Evolutionary conservation across 2,113 vertebrate species (phyloP), one percentile per base, ranked within the genome.

Genomic region (Saguinus imperator): DNA sequence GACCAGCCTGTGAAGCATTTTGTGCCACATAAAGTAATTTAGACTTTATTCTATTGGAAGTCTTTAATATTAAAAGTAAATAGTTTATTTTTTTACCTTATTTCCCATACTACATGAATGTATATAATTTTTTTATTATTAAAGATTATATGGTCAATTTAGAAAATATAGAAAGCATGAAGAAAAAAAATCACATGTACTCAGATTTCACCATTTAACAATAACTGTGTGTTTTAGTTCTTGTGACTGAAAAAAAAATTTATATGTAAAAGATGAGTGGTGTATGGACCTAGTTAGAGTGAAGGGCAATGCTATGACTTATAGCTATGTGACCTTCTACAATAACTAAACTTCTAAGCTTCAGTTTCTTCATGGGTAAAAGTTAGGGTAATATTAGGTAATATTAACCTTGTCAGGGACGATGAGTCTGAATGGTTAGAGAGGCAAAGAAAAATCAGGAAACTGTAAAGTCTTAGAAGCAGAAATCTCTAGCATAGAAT

Each of bases 171-270:
- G 55, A 86, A 93, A 81, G 73, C 13, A 87, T 57, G 82, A 73
- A 84, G 61, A 94, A 87, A 83, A 58, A 75, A 81, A 93, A 70
- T 58, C 6, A 79, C 16, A 83, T 70, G 66, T 75, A 89, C 29
- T 70, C 73, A 92, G 64, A 91, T 58, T 80, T 23, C 57, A 97
- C 8, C 29, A 96, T 89, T 96, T 88, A 93, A 25, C 50, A 83
- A 77, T 83, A 96, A 82, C 21, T 86, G 29, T 4, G 25, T 79
- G 8, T 85, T 84, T 73, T 87, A 91, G 43, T 88, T 94, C n/a
- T 64, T 84, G 43, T 92, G 48, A 94, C 25, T 92, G n/a, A 89
- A 92, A 92, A 16, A 70, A n/a, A 73, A 17, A 80, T 6, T 0
- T 32, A 84, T 37, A 45, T 32, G 25, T 91, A 88, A 94, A 91